phyloP scores from a whole-genome alignment of 2,113 vertebrate species.

The Strix uralensis region DNA sequence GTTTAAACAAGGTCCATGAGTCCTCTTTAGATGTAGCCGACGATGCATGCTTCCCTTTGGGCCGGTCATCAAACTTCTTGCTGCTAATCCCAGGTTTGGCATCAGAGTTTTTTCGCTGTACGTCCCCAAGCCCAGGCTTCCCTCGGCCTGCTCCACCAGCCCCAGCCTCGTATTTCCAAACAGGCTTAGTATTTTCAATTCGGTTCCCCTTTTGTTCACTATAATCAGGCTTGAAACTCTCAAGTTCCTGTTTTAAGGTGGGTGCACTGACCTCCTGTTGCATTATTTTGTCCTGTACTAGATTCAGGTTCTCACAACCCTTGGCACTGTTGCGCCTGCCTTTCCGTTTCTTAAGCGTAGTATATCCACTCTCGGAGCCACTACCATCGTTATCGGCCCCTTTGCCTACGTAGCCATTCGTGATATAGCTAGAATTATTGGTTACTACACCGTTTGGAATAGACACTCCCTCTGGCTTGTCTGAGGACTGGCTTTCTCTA shows the following conservation, averaged over 20 bases:
- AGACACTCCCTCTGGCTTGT: conserved; percentile 83
- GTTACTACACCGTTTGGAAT: conserved; percentile 89
- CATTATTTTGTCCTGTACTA: conserved; percentile 86
- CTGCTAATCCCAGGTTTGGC: conserved; percentile 82
- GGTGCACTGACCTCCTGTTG: conserved; percentile 75
- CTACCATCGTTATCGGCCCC: conserved; percentile 91
- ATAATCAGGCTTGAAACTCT: conserved; percentile 77
- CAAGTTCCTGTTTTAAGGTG: conserved; percentile 81
- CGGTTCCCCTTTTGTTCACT: conserved; percentile 80
- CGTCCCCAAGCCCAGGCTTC: conserved; percentile 76
- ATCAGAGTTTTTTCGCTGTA: conserved; percentile 88
- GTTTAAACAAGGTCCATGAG: conserved; percentile 98
- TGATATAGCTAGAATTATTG: conserved; percentile 81
- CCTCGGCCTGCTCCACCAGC: conserved; percentile 72
- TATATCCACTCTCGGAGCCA: conserved; percentile 93
- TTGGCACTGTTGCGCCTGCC: conserved; percentile 87
- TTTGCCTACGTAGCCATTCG: conserved; percentile 91
- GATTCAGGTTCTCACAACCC: conserved; percentile 84
- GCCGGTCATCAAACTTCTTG: conserved; percentile 92
- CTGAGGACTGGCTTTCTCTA: conserved; percentile 79
- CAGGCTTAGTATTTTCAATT: conserved; percentile 76
- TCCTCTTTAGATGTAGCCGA: conserved; percentile 89
- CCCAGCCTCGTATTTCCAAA: conserved; percentile 83
- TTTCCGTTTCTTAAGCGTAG: conserved; percentile 92
- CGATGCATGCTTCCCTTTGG: conserved; percentile 87